A percentile compares a stretch with the other conserved stretches of the same genome.
Conservation (phyloP, 2,113 vertebrate species). For the Emberiza fucata region DNA sequence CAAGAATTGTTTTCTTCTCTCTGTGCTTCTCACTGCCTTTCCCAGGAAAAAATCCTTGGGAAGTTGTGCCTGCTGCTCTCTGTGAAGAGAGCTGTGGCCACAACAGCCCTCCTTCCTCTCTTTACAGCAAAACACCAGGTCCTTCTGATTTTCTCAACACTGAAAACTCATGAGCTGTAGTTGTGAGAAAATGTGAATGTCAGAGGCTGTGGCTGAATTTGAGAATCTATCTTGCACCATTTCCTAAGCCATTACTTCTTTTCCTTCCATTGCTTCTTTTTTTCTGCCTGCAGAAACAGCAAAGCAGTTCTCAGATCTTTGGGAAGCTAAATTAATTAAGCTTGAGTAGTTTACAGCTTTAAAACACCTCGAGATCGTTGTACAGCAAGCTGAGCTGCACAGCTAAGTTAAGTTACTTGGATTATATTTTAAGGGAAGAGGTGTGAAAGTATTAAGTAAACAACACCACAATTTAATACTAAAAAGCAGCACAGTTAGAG, state of each 20-base stretch:
- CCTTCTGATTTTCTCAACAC: neutral
- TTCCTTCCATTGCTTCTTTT: neutral
- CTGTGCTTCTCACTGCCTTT: no score
- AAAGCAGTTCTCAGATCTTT: neutral
- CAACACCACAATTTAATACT: neutral
- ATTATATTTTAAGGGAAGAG: neutral
- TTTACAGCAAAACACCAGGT: neutral
- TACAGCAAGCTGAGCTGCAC: neutral
- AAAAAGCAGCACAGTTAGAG: neutral
- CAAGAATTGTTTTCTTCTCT: no score
- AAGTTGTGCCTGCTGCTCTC: no score
- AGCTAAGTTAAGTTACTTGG: accelerated
- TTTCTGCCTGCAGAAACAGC: neutral
- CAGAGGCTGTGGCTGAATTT: neutral
- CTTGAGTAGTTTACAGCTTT: neutral
- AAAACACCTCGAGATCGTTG: neutral
- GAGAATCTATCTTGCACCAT: neutral
- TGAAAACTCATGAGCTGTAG: neutral
- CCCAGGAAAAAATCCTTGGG: no score
- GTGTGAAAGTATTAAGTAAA: neutral
- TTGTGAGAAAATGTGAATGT: neutral
- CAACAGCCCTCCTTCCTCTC: neutral
- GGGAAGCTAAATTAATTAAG: neutral
- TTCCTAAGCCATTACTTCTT: neutral
- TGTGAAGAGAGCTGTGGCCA: no score